phyloP scores from a whole-genome alignment of 2,113 vertebrate genomes.

The Loxodonta africana region DNA sequence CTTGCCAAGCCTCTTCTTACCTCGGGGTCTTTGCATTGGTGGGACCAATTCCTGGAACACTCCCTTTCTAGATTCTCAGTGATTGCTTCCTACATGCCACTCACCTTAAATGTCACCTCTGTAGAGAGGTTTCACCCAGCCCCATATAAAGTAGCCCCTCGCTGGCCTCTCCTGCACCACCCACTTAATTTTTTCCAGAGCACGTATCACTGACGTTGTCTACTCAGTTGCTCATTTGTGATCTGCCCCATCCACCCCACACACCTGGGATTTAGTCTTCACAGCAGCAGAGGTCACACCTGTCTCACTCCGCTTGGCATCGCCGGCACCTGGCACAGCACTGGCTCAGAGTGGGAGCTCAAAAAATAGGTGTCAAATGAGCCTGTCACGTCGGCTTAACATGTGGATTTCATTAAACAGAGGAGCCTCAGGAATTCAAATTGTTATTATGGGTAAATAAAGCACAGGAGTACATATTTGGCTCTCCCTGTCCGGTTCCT shows the following conservation, averaged over 20 bases:
- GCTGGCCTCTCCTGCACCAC: not conserved
- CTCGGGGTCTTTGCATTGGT: not conserved
- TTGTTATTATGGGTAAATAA: constrained; percentile 75
- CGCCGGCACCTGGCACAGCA: not conserved
- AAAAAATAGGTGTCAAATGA: not conserved
- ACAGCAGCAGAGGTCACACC: not conserved
- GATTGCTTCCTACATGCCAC: not conserved
- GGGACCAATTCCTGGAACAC: not conserved
- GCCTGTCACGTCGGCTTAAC: constrained; percentile 23
- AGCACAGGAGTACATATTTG: constrained; percentile 54
- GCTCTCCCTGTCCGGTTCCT: constrained; percentile 75
- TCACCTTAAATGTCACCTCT: not conserved
- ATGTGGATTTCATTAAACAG: constrained; percentile 56
- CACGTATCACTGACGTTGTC: rapidly evolving
- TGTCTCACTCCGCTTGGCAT: not conserved
- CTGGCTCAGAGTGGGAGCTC: not conserved
- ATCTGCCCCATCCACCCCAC: not conserved
- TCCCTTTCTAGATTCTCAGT: not conserved
- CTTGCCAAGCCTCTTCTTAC: rapidly evolving
- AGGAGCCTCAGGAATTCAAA: constrained; percentile 20
- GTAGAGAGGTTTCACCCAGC: not conserved
- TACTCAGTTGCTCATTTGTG: rapidly evolving
- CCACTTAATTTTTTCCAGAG: no score
- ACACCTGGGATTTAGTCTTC: not conserved
- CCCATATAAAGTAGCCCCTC: not conserved